phyloP scores from a whole-genome alignment of 2,797 vertebrate genomes.

The Halcyon smyrnensis region DNA sequence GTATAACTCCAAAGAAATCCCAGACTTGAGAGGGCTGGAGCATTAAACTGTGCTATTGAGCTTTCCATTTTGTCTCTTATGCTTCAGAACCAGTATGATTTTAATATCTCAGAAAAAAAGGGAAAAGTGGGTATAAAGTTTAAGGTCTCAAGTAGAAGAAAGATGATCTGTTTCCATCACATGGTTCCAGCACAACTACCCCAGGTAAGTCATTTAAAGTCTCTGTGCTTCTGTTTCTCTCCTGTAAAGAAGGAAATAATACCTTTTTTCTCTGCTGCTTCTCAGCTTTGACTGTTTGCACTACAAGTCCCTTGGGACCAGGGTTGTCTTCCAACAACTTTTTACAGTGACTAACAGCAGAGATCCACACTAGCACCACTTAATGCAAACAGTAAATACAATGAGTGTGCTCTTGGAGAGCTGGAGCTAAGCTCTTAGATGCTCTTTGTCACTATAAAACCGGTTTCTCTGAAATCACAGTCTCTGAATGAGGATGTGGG shows the following conservation, averaged over 20 bases:
- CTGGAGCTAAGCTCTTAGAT: neutral
- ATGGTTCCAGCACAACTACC: neutral
- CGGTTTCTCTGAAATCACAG: neutral
- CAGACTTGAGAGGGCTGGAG: neutral
- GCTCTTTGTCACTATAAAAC: neutral
- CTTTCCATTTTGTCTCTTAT: neutral
- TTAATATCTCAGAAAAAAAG: neutral
- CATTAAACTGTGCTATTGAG: neutral
- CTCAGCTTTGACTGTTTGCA: neutral
- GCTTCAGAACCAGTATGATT: neutral
- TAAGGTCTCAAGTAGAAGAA: neutral
- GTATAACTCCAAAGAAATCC: neutral
- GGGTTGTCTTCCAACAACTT: neutral
- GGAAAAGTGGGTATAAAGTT: neutral
- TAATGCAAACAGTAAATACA: neutral
- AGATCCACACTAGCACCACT: neutral
- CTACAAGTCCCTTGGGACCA: neutral
- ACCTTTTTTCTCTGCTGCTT: neutral
- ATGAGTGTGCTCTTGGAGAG: neutral
- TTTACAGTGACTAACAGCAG: neutral
- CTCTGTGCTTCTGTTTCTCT: neutral
- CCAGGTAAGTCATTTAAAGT: neutral
- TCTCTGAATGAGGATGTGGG: neutral
- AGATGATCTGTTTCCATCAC: neutral
- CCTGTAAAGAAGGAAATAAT: neutral